Evolutionary conservation across 2,888 invertebrate species (phyloP), one percentile per base, ranked within the genome.

Genomic region (Orthosia cruda): DNA sequence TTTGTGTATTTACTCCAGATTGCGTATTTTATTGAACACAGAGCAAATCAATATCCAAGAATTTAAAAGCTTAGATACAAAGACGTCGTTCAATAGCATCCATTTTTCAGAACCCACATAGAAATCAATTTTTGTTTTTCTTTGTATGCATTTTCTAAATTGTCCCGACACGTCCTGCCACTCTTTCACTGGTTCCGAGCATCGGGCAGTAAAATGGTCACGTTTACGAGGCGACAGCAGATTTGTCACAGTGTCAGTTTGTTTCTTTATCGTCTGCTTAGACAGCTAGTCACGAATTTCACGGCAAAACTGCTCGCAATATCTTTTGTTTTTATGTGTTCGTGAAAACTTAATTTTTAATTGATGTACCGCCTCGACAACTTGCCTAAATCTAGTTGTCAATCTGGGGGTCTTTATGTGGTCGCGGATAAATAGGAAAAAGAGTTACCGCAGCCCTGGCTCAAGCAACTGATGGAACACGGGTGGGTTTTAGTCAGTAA

Each of bases 191-290:
- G 62, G 54, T 47, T n/a, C 16, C 20, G 54, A 55, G 47, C 32
- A 61, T 63, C 12, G 20, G 7, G 4, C 63, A 58, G 61, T 58
- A 71, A 81, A 76, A 65, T 68, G 16, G 61, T 85, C 85, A 81
- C 83, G 81, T 85, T 49, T 55, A 16, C 20, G 18, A 49, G 68
- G 62, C 54, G 69, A 70, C 67, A 64, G 49, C 18, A 54, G 20
- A 81, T 85, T 81, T 81, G 76, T 85, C 81, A 63, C 40, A 26
- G 18, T 32, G 66, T 40, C 50, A 58, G 57, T 61, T 58, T 68
- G 58, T 50, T 61, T 32, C 4, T 55, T 26, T 49, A 1, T 18
- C 20, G 20, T 57, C 26, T 59, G 52, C 5, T 71, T 47, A 16
- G 0, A 61, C 15, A 58, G 20, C 15, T 13, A 9, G 50, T 12